Base-by-base conservation (phyloP, 1,140 invertebrate species). In the Brachionus asplanchnoidis region DNA sequence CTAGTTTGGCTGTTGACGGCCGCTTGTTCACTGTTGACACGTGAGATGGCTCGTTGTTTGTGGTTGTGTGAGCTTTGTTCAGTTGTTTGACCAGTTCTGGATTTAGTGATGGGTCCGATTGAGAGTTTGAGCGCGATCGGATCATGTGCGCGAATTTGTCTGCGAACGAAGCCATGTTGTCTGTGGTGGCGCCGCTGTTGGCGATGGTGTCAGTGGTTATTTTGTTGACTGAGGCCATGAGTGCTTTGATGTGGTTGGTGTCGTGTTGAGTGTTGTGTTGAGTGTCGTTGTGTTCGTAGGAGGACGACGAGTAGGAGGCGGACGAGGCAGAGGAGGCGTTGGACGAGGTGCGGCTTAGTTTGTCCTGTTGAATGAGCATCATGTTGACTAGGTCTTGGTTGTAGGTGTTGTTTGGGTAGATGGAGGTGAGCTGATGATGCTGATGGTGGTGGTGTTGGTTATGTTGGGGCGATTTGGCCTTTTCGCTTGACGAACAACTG, bases 121-220 rank as follows among this genome's bases (percentile, higher is more conserved):
- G 2, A 2, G 44, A 53, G 28, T 65, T 65, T 9, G 77, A 56
- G 17, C 77, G 3, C 12, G 77, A 80, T 20, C 77, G 11, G 9
- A 80, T 80, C 56, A 80, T 28, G 40, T 80, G 46, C 9, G 77
- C 23, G 28, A 80, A 80, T 65, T 80, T 56, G 44, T 80, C 77
- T 9, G 77, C 77, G 28, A 80, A 80, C 11, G 77, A 60, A 7
- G 46, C 53, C 3, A 79, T 79, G 14, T 36, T 14, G 50, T 28
- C 26, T 28, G 26, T 28, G 1, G 32, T 17, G 23, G 3, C n/a
- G 8, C 3, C 9, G 23, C 17, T 26, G 26, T 12, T 50, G 12
- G 7, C 0, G n/a, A n/a, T n/a, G 4, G 12, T 5, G 42, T 17
- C 32, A 7, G 32, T 36, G 32, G 5, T 12, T 65, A 40, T 28